Evolutionary conservation across 1,140 invertebrate genomes (phyloP).

Genomic region (Aphis craccivora): DNA sequence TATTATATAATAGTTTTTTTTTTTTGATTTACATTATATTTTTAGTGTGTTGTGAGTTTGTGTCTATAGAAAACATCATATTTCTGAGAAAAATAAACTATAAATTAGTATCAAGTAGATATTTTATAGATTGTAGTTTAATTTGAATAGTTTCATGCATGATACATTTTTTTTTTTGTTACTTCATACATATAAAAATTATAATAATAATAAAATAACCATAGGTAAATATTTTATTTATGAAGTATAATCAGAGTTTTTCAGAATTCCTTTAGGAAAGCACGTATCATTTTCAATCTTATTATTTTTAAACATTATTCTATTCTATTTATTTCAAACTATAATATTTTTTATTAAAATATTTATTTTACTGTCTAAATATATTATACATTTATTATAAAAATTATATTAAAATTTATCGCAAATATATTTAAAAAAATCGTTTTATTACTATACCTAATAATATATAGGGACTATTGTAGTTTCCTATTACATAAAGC

Average conservation of each 20-base stretch:
- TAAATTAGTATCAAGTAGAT: not conserved
- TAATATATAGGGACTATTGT: not conserved
- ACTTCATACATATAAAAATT: not conserved
- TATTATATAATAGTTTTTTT: not conserved
- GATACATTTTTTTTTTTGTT: not conserved
- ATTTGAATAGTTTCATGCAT: not conserved
- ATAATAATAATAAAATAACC: too few species aligned
- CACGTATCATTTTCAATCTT: not conserved
- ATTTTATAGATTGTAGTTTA: not conserved
- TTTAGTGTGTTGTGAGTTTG: not conserved
- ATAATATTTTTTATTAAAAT: not conserved
- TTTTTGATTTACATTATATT: not conserved
- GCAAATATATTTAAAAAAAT: not conserved
- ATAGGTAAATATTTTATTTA: not conserved
- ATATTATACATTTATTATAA: not conserved
- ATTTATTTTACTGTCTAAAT: not conserved
- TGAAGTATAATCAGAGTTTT: not conserved
- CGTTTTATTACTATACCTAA: not conserved
- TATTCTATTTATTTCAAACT: not conserved
- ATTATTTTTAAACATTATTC: not conserved
- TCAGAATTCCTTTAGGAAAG: not conserved
- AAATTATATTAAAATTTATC: not conserved
- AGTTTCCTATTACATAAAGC: not conserved
- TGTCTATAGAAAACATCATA: not conserved
- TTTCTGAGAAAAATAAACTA: not conserved